phyloP scores from a whole-genome alignment of 2,113 vertebrate genomes.

The Morphnarchus princeps region DNA sequence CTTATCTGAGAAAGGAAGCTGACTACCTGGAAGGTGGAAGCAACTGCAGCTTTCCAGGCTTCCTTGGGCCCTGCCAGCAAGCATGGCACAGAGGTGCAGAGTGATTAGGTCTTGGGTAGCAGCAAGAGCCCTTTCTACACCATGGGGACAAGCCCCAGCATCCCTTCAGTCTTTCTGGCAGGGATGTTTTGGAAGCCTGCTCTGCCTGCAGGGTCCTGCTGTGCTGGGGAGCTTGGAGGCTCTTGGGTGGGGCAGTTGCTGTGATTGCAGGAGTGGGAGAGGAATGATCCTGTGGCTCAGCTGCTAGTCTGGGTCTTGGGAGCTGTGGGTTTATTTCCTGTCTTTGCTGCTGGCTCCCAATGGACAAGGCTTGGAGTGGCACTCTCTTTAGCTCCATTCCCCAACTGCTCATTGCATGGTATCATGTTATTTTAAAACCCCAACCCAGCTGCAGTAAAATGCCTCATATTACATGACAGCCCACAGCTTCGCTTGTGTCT shows the following conservation, averaged over 20 bases:
- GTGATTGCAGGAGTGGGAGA: neutral
- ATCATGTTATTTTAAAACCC: conserved; percentile 51
- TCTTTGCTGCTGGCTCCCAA: neutral
- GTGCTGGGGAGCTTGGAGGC: neutral
- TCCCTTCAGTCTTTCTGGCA: neutral
- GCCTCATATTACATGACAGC: neutral
- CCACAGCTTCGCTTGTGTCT: neutral
- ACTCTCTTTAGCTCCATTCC: neutral
- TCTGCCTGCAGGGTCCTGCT: neutral
- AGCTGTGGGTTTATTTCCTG: conserved; percentile 36
- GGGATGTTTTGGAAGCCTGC: neutral
- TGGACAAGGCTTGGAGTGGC: neutral
- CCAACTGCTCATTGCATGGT: neutral
- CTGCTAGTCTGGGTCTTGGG: neutral
- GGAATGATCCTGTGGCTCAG: neutral
- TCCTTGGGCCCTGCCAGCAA: neutral
- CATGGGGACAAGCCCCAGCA: neutral
- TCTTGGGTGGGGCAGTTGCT: neutral
- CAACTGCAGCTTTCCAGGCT: neutral
- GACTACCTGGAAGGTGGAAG: neutral
- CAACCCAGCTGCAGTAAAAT: neutral
- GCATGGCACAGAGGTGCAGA: neutral
- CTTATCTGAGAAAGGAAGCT: neutral
- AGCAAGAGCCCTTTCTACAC: neutral
- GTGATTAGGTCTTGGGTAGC: neutral